Percentiles rank a stretch among this genome's conserved stretches.
These are phyloP conservation scores for Falco biarmicus DNA, from an alignment of 2,797 vertebrate species.

Conservation along the genomic window DNA sequence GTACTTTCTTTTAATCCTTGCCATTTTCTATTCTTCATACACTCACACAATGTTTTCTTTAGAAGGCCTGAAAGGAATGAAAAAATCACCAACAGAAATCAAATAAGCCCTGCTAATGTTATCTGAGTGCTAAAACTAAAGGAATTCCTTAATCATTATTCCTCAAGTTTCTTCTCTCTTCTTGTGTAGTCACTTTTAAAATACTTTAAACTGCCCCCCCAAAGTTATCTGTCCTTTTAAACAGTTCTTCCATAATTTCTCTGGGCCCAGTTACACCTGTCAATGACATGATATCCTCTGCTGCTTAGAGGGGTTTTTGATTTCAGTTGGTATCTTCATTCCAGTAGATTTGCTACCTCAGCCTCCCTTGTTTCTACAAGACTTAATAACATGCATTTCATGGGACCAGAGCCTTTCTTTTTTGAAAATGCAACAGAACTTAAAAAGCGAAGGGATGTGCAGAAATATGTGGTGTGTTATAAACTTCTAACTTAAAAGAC, in stretches of 20 bases:
- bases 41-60: not conserved
- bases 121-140: not conserved
- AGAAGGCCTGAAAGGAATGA: not conserved
- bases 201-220: not conserved
- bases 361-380: not conserved
- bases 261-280: not conserved
- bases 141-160: not conserved
- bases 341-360: not conserved
- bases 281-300: not conserved
- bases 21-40: not conserved
- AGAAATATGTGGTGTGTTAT: not conserved
- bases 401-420: no score
- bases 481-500: not conserved
- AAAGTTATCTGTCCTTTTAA: not conserved
- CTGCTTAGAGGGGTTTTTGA: rapidly evolving
- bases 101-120: not conserved
- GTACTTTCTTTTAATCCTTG: not conserved
- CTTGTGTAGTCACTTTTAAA: not conserved
- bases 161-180: not conserved
- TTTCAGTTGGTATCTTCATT: not conserved
- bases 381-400: not conserved
- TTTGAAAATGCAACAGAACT: not conserved
- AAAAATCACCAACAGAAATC: not conserved
- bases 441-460: not conserved
- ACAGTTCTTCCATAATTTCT: not conserved